Evolutionary conservation across 2,113 vertebrate genomes (phyloP).

Genomic region (Maccullochella peelii): DNA sequence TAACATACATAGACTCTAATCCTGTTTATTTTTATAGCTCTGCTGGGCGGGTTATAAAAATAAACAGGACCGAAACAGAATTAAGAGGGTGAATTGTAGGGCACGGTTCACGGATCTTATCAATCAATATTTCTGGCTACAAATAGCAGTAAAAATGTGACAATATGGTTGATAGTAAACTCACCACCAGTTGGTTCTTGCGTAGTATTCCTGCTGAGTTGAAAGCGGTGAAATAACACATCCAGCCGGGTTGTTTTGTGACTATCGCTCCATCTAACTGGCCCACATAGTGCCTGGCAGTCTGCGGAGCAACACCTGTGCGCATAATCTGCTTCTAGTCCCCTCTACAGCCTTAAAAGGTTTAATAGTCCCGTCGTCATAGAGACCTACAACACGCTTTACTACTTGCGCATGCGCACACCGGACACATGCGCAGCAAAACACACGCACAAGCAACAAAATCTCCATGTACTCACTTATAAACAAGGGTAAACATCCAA

Average conservation of each 20-base stretch:
- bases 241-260: neutral
- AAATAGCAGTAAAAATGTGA: neutral
- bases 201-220: conserved; percentile 17
- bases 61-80: neutral
- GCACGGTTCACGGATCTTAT: neutral
- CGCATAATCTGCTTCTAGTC: conserved; percentile 74
- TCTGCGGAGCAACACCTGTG: conserved; percentile 56
- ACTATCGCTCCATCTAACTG: conserved; percentile 15
- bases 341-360: conserved; percentile 50
- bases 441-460: neutral
- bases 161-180: conserved; percentile 24
- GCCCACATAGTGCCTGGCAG: conserved; percentile 22
- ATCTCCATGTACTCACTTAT: neutral
- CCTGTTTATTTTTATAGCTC: conserved; percentile 7
- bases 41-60: neutral
- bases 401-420: conserved; percentile 72
- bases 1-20: neutral
- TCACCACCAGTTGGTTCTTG: conserved; percentile 54
- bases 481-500: neutral
- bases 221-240: neutral
- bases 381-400: conserved; percentile 80
- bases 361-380: conserved; percentile 80
- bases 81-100: neutral
- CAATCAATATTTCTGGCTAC: neutral
- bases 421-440: neutral